Evolutionary conservation across 2,113 vertebrate genomes (phyloP).

Genomic region (Tyto alba): DNA sequence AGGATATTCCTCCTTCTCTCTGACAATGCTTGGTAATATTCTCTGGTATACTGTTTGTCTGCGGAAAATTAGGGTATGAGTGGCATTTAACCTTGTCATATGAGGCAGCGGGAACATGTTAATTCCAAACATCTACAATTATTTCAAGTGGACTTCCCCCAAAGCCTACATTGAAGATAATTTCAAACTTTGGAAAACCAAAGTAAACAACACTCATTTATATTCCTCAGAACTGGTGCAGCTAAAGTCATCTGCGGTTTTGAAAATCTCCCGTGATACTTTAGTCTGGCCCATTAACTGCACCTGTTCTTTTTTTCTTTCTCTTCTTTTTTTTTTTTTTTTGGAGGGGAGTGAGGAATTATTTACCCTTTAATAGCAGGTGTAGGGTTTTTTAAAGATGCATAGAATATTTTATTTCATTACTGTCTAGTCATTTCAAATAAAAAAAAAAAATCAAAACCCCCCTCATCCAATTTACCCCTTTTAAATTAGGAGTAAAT

Average conservation of each 20-base stretch:
- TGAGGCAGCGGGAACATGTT: background rate
- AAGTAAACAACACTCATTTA: background rate
- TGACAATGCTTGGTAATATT: background rate
- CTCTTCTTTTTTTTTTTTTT: background rate
- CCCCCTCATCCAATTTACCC: background rate
- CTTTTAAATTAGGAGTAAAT: background rate
- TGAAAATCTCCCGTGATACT: background rate
- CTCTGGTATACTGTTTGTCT: background rate
- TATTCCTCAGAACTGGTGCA: background rate
- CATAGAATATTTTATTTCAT: background rate
- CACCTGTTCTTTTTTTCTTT: background rate
- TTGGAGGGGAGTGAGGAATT: background rate
- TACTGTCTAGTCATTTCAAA: background rate
- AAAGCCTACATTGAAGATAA: background rate
- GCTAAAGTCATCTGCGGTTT: constrained; percentile 1
- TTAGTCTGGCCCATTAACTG: background rate
- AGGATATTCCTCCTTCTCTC: background rate
- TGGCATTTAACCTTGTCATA: background rate
- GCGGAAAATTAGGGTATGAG: background rate
- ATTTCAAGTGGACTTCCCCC: background rate
- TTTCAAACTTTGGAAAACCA: background rate
- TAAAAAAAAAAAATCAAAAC: background rate
- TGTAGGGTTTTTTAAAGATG: background rate
- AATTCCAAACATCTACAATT: background rate
- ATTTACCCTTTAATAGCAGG: background rate